phyloP scores from a whole-genome alignment of 2,797 vertebrate genomes.

The Anguilla anguilla region DNA sequence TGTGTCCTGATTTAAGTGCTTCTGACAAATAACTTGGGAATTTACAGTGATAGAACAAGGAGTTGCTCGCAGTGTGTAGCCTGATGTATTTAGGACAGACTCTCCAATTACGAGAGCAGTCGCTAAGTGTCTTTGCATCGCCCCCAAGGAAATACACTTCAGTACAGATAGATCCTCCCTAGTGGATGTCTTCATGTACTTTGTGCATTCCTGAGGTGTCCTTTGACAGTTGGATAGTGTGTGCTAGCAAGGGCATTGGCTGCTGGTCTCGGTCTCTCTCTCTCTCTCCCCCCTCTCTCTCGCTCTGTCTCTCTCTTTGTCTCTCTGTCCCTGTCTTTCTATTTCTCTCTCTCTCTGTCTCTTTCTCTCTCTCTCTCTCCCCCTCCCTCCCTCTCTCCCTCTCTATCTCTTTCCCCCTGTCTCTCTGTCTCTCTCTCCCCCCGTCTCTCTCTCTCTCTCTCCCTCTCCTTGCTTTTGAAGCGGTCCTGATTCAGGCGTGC shows the following conservation, averaged over 20 bases:
- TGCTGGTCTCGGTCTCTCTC: neutral
- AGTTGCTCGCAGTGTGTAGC: neutral
- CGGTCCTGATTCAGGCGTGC: neutral
- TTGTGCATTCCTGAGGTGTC: neutral
- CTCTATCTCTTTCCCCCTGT: neutral
- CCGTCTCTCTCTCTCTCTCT: slow-evolving; percentile 20
- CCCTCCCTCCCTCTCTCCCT: neutral
- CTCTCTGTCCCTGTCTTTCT: neutral
- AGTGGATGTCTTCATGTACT: neutral
- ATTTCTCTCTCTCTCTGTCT: neutral
- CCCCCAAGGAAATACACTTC: neutral
- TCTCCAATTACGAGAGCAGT: neutral
- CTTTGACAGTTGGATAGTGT: neutral
- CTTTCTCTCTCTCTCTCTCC: neutral
- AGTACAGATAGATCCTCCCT: neutral
- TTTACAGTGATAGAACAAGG: neutral
- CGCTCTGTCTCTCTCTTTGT: neutral
- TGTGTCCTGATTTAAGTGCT: neutral
- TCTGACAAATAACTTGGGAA: neutral
- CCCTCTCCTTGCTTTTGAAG: neutral
- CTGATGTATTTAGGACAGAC: neutral
- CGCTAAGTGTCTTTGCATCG: neutral
- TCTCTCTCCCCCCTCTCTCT: no score
- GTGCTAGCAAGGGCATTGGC: neutral
- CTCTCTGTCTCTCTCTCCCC: neutral